phyloP scores from a whole-genome alignment of 2,888 invertebrate species.

The Melanotus villosus region DNA sequence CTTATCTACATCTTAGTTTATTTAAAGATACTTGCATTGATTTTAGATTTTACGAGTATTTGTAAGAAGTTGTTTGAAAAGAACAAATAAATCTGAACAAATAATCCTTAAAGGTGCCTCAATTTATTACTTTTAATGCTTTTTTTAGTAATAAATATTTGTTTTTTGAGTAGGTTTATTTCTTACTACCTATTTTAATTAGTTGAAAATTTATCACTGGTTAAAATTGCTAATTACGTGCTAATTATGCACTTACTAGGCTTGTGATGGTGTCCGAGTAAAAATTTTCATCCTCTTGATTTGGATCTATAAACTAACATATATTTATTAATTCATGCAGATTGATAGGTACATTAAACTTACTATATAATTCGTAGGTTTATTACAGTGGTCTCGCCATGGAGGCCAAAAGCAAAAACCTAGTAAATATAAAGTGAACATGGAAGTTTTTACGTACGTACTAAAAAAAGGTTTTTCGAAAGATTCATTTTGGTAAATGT shows the following conservation, averaged over 20 bases:
- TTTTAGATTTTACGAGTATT: too few species aligned
- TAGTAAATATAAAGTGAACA: constrained; percentile 92
- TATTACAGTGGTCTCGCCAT: constrained; percentile 86
- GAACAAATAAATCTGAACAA: background rate
- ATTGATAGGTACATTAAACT: constrained; percentile 55
- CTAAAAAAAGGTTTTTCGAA: constrained; percentile 96
- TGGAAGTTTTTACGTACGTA: constrained; percentile 94
- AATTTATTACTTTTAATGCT: too few species aligned
- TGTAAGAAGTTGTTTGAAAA: too few species aligned
- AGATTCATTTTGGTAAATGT: constrained; percentile 86
- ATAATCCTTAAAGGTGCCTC: too few species aligned
- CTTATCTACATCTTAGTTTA: too few species aligned
- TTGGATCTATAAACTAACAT: constrained; percentile 78
- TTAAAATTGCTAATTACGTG: too few species aligned
- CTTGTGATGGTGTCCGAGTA: constrained; percentile 79
- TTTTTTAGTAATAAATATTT: too few species aligned
- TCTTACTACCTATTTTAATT: too few species aligned
- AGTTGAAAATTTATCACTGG: too few species aligned
- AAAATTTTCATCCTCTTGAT: constrained; percentile 85
- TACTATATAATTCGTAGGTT: constrained; percentile 79
- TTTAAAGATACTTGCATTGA: too few species aligned
- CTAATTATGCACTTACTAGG: constrained; percentile 77
- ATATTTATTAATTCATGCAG: too few species aligned
- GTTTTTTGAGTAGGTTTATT: too few species aligned
- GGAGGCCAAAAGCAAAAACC: constrained; percentile 92